Base-by-base conservation (phyloP, 2,797 vertebrate species). In the Rhinophrynus dorsalis region DNA sequence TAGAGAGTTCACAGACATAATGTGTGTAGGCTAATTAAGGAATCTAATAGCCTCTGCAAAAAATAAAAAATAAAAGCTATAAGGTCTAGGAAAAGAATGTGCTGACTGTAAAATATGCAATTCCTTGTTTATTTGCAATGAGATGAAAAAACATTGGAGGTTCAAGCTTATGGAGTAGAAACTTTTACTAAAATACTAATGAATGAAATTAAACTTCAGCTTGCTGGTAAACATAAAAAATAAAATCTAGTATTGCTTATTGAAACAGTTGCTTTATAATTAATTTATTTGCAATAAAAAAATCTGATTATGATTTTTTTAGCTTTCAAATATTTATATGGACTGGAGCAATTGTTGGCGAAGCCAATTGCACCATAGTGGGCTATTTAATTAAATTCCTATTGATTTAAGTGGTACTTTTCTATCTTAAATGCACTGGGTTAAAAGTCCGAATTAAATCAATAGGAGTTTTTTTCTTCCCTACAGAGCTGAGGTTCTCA, bases 91-190 rank as follows among this genome's bases (percentile, higher is more conserved):
- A 54, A 52, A 54, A 44, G 57, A 62, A 61, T 69, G 48, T 54
- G 57, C 48, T 61, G 67, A 69, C 35, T 54, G 21, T 69, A 54
- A 61, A 61, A 69, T 61, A 69, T 69, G 18, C 67, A 61, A 42
- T 44, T 29, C 10, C 20, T 62, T 60, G 66, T 68, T 60, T 69
- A 61, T 61, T 60, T 61, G 35, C 15, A 51, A 60, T 42, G 7
- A 62, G 37, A 54, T 26, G 18, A 68, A 54, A 35, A 50, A 52
- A 33, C 59, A 30, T 59, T n/a, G 12, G 45, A 54, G 33, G 35
- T 62, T 55, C 58, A 44, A 45, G 47, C 48, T 55, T 55, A 52
- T 61, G 48, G 11, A 11, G 45, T 32, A 26, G 24, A 54, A 54
- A 24, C 38, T 45, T 48, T 50, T 54, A 55, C 26, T 44, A 44